phyloP scores from a whole-genome alignment of 2,113 vertebrate genomes.

The Plestiodon gilberti region DNA sequence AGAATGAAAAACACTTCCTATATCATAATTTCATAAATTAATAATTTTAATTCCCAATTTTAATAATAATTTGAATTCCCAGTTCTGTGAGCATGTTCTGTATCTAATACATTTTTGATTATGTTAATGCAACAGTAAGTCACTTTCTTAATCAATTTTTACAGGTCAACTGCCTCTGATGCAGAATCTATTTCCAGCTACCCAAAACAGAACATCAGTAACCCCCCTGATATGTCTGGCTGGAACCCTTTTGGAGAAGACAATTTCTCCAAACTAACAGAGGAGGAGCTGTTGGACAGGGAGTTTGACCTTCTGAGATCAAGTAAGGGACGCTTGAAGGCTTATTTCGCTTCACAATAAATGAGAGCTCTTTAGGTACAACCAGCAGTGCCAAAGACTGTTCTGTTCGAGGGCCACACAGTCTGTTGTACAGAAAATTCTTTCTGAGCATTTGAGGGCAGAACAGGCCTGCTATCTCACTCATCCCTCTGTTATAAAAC shows the following conservation, averaged over 20 bases:
- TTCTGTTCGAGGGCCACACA: conserved; percentile 21
- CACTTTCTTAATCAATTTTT: conserved; percentile 24
- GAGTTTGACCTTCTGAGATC: conserved; percentile 98
- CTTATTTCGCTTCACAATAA: conserved; percentile 86
- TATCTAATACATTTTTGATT: not conserved
- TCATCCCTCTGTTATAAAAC: conserved; percentile 29
- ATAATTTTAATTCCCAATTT: not conserved
- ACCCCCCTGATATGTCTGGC: conserved; percentile 96
- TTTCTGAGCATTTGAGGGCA: conserved; percentile 79
- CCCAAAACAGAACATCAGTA: conserved; percentile 79
- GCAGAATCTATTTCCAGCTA: conserved; percentile 74
- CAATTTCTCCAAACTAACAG: conserved; percentile 96
- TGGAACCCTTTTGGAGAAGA: conserved; percentile 99
- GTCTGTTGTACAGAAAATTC: conserved; percentile 65
- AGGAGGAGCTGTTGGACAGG: conserved; percentile 96
- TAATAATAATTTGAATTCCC: too few species aligned
- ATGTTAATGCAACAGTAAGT: not conserved
- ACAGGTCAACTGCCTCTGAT: conserved; percentile 77
- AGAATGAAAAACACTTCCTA: not conserved
- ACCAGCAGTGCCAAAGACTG: conserved; percentile 64
- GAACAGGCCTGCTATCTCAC: conserved; percentile 56
- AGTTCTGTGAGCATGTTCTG: not conserved
- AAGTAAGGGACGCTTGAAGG: conserved; percentile 91
- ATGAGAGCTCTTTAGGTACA: conserved; percentile 59
- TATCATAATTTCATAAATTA: not conserved